These are phyloP conservation scores for Pteria penguin DNA, from an alignment of 2,888 invertebrate species.

Conservation along the genomic window DNA sequence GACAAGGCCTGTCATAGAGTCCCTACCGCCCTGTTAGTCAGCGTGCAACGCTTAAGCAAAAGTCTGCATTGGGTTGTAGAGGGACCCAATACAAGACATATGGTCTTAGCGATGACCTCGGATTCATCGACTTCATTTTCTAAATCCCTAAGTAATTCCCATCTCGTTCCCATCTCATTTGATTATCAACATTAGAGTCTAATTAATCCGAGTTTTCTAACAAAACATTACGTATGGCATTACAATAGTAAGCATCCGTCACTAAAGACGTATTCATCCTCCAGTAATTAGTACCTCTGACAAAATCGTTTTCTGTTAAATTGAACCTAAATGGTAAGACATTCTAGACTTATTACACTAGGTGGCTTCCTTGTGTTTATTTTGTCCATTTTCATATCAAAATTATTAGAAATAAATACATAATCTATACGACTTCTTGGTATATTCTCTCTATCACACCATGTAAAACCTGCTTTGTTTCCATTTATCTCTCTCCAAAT, in stretches of 20 bases:
- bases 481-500: neutral
- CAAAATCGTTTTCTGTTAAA: too few species aligned
- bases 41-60: too few species aligned
- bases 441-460: too few species aligned
- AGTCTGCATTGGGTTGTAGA: too few species aligned
- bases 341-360: neutral
- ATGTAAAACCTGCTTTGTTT: neutral
- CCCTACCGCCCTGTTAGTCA: too few species aligned
- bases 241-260: neutral
- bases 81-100: too few species aligned
- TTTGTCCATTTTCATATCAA: neutral
- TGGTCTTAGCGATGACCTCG: too few species aligned
- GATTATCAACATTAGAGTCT: neutral
- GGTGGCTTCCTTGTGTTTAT: neutral
- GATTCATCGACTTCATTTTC: neutral
- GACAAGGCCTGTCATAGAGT: too few species aligned
- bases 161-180: neutral
- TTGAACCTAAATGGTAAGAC: neutral
- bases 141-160: neutral
- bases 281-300: too few species aligned
- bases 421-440: too few species aligned
- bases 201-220: neutral
- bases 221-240: neutral
- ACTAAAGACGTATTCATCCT: too few species aligned
- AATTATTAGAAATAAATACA: too few species aligned